A percentile compares a stretch with the other conserved stretches of the same genome.
phyloP scores from a whole-genome alignment of 1,140 invertebrate genomes.

The Eurosta solidaginis region DNA sequence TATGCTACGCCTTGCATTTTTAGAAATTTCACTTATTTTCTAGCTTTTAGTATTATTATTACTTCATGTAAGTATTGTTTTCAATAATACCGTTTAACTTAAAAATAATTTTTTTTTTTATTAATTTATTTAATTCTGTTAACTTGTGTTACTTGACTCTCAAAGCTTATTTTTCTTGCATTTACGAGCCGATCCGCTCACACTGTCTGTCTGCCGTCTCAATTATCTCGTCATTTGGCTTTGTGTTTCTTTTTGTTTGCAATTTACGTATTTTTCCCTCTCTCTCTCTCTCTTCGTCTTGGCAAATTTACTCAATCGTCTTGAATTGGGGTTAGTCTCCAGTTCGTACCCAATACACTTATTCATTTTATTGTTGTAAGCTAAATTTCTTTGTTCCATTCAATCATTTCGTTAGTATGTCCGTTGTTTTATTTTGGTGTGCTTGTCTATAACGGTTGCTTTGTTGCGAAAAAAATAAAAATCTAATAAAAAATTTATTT shows the following conservation, averaged over 20 bases:
- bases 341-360: slow-evolving; percentile 6
- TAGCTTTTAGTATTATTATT: neutral
- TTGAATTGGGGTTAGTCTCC: slow-evolving; percentile 26
- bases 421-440: slow-evolving; percentile 14
- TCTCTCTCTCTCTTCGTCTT: neutral
- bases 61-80: neutral
- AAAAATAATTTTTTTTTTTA: no score
- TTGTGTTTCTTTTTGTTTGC: neutral
- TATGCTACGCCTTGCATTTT: no score
- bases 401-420: slow-evolving; percentile 9
- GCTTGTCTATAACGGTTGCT: neutral
- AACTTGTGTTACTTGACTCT: no score
- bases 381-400: slow-evolving; percentile 26
- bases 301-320: slow-evolving; percentile 1
- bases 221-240: no score
- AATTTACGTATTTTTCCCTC: neutral
- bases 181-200: no score
- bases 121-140: no score
- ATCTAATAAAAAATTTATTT: no score
- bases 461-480: neutral
- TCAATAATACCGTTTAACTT: no score
- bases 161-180: neutral
- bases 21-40: neutral
- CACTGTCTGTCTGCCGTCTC: neutral
- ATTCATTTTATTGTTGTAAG: neutral